phyloP scores from a whole-genome alignment of 2,797 vertebrate species.

The Rhinella marina region DNA sequence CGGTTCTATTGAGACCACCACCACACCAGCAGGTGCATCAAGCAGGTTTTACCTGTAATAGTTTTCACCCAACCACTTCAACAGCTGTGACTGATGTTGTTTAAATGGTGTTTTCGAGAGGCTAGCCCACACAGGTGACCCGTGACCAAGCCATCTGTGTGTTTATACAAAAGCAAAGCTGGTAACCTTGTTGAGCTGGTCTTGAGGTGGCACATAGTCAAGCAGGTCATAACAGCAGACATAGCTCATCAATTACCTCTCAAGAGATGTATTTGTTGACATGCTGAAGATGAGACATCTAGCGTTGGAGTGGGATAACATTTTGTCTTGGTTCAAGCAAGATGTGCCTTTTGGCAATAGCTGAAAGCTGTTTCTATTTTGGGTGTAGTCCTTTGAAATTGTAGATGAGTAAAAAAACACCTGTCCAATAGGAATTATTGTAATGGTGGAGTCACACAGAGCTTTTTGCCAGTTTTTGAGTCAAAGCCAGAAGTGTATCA shows the following conservation, averaged over 20 bases:
- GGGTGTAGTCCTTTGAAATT: neutral
- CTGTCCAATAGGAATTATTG: neutral
- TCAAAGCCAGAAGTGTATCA: too few relatives aligned
- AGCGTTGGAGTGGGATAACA: neutral
- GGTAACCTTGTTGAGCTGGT: constrained; percentile 29
- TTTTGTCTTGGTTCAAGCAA: neutral
- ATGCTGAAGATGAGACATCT: constrained; percentile 31
- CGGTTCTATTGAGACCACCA: constrained; percentile 3
- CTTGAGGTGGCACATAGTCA: constrained; percentile 1
- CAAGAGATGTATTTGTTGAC: constrained; percentile 23
- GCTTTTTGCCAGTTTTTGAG: too few relatives aligned
- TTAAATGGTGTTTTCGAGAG: constrained; percentile 29
- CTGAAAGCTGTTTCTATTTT: constrained; percentile 24
- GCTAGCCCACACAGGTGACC: constrained; percentile 21
- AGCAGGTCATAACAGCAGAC: constrained; percentile 9
- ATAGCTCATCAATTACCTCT: constrained; percentile 34
- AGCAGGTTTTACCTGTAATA: constrained; percentile 46
- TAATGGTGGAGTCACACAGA: neutral
- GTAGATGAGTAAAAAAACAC: neutral
- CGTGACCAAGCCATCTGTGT: constrained; percentile 51
- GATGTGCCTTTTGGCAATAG: neutral
- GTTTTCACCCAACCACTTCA: constrained; percentile 45
- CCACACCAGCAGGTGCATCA: neutral
- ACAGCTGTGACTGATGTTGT: constrained; percentile 29
- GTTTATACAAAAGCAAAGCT: constrained; percentile 39